phyloP scores from a whole-genome alignment of 2,888 invertebrate species.

The Deilephila porcellus region DNA sequence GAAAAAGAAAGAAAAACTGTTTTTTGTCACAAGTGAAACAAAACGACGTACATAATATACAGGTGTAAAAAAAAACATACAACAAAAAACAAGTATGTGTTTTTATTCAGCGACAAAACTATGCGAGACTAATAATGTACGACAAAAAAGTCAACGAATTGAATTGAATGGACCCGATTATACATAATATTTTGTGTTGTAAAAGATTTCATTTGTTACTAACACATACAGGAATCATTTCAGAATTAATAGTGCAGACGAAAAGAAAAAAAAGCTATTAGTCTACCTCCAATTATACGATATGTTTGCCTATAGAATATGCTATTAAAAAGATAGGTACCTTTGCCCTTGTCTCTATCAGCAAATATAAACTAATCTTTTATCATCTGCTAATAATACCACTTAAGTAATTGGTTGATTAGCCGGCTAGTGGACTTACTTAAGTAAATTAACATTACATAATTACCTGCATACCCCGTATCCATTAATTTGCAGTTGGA shows the following conservation, averaged over 20 bases:
- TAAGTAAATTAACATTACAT: conserved; percentile 23
- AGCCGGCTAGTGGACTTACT: conserved; percentile 1
- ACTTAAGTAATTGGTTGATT: conserved; percentile 26
- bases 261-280: background rate
- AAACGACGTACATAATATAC: no score
- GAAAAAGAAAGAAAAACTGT: no score
- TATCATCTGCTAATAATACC: conserved; percentile 25
- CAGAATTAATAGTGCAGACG: background rate
- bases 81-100: no score
- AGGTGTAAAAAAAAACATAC: no score
- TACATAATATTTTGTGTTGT: no score
- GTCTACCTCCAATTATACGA: background rate
- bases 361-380: conserved; percentile 23
- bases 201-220: background rate
- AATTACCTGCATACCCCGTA: conserved; percentile 12
- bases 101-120: no score
- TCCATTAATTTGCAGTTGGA: conserved; percentile 13
- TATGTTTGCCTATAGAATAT: background rate
- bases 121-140: no score
- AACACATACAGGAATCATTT: background rate
- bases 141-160: no score
- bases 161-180: no score
- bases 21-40: no score
- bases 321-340: background rate
- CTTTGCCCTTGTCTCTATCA: background rate